Conservation (phyloP, 2,113 vertebrate species). For the Poecilia latipinna region DNA sequence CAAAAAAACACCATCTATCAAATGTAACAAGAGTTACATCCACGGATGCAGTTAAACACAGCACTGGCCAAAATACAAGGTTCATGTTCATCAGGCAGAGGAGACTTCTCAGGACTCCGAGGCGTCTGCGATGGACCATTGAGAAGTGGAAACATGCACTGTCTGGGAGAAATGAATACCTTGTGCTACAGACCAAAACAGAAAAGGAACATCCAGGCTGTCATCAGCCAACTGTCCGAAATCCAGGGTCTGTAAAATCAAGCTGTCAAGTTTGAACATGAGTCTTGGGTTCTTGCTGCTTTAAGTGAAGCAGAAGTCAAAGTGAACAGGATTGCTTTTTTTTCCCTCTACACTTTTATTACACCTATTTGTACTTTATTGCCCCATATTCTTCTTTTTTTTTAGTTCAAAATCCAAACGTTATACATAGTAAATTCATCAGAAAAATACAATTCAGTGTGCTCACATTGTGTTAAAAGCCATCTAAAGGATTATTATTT, state of each 20-base stretch:
- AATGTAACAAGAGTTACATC: neutral
- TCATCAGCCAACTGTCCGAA: neutral
- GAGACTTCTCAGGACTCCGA: neutral
- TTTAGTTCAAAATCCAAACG: neutral
- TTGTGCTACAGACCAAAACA: slow-evolving; percentile 1
- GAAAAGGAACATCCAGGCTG: neutral
- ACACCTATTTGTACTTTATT: too few species aligned
- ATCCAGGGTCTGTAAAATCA: neutral
- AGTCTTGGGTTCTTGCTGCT: neutral
- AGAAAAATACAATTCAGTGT: neutral
- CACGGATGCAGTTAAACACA: neutral
- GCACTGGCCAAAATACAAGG: neutral
- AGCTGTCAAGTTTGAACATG: neutral
- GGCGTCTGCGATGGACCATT: neutral
- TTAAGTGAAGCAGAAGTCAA: too few species aligned
- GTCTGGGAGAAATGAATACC: neutral
- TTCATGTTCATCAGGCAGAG: neutral
- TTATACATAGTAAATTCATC: neutral
- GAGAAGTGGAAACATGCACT: neutral
- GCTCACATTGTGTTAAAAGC: neutral
- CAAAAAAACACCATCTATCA: neutral
- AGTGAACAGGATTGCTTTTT: too few species aligned
- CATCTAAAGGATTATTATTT: neutral
- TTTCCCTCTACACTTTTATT: too few species aligned
- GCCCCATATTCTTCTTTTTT: too few species aligned